Conservation (phyloP, 2,113 vertebrate genomes). For the Zosterops japonicus region DNA sequence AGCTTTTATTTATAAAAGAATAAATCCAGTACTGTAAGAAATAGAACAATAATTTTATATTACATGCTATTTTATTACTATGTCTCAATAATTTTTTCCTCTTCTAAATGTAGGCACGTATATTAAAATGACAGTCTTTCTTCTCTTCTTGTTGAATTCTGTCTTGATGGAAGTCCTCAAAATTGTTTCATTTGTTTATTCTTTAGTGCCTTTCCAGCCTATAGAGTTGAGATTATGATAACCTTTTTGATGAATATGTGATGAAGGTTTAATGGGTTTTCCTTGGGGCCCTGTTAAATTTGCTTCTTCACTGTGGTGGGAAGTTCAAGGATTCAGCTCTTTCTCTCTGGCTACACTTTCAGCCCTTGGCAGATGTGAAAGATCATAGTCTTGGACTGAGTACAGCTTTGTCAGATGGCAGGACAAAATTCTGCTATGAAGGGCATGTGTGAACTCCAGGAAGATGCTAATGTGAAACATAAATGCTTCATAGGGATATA, state of each 20-base stretch:
- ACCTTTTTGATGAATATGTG: background rate
- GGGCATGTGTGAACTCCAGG: slow-evolving; percentile 7
- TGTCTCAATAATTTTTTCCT: background rate
- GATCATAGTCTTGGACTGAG: background rate
- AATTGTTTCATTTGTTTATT: background rate
- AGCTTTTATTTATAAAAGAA: background rate
- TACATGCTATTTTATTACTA: background rate
- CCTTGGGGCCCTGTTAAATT: background rate
- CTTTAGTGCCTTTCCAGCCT: background rate
- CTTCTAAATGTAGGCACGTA: background rate
- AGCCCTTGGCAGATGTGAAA: slow-evolving; percentile 18
- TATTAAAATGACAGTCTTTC: background rate
- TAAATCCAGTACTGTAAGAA: background rate
- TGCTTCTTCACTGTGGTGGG: background rate
- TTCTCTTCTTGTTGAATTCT: background rate
- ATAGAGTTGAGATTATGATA: background rate
- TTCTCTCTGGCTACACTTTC: background rate
- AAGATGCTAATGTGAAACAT: slow-evolving; percentile 26
- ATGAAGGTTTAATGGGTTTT: background rate
- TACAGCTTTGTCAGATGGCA: slow-evolving; percentile 45
- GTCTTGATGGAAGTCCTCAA: background rate
- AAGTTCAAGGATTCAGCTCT: background rate
- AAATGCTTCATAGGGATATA: slow-evolving; percentile 1
- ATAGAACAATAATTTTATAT: background rate
- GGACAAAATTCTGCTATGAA: background rate